Base-by-base conservation (phyloP, 2,888 invertebrate genomes). In the Netelia inedita region DNA sequence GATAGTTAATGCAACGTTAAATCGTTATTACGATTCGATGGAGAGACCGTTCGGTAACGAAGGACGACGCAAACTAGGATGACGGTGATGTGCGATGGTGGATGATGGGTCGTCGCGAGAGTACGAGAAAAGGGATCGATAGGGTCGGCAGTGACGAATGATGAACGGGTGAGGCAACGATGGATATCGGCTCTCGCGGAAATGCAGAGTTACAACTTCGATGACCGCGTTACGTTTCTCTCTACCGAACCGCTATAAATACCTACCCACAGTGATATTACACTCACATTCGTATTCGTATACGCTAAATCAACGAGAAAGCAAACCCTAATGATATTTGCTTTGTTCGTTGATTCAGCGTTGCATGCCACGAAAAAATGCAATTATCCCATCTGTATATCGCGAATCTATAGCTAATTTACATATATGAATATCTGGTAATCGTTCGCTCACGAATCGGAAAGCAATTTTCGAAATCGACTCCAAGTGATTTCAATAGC, bases 381-480 rank as follows among this genome's bases (percentile, higher is more conserved):
- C 57, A 57, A 57, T 16, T 19, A 57, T 57, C 5, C 9, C 16
- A 57, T 19, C 19, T 57, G 9, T 79, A 50, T 46, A 57, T 23
- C n/a, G 23, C 19, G 19, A 79, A 57, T 23, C 65, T 11, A 73
- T 65, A 73, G 46, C 63, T 43, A 46, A 65, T 19, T 55, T 19
- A 21, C 66, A 41, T 23, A 35, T 35, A 57, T 72, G 35, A 16
- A 65, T 65, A 59, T 74, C 50, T 23, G 57, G 59, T 74, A 66
- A 66, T 50, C 19, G 41, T 28, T 19, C 14, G 43, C 35, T 50
- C 8, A 50, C 57, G 21, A 59, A 66, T 50, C 43, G 65, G 23
- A 65, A 46, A 71, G 55, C 72, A 53, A 74, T 74, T 74, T 68
- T 46, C 61, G 50, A 79, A 71, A 79, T 46, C 50, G n/a, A 75